Percentiles rank a stretch among this genome's conserved stretches.
Evolutionary conservation across 1,140 invertebrate species (phyloP).

Genomic region (Zaprionus inermis): DNA sequence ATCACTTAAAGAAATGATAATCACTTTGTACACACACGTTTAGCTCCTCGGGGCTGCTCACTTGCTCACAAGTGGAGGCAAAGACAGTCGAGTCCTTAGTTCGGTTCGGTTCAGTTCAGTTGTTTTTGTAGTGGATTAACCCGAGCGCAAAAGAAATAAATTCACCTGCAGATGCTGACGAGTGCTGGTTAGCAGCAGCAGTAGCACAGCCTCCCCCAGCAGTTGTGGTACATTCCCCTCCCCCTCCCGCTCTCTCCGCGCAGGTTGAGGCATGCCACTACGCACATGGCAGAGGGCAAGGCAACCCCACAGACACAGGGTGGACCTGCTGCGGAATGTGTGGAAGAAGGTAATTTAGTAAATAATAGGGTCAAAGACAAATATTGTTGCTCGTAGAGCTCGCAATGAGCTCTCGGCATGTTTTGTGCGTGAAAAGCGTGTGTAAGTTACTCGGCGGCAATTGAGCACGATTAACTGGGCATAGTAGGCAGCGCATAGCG

Average conservation of each 20-base stretch:
- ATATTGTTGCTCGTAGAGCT: slow-evolving; percentile 68
- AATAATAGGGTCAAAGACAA: slow-evolving; percentile 81
- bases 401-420: slow-evolving; percentile 60
- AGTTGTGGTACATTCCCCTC: neutral
- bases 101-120: slow-evolving; percentile 46
- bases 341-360: slow-evolving; percentile 78
- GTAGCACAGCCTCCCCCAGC: slow-evolving; percentile 18
- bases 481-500: neutral
- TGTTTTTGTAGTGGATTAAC: slow-evolving; percentile 78
- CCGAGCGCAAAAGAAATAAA: slow-evolving; percentile 77
- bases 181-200: slow-evolving; percentile 32
- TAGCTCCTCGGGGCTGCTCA: slow-evolving; percentile 68
- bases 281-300: slow-evolving; percentile 17
- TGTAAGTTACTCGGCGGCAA: slow-evolving; percentile 71
- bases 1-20: slow-evolving; percentile 82
- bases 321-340: slow-evolving; percentile 1
- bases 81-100: slow-evolving; percentile 11
- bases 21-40: slow-evolving; percentile 80
- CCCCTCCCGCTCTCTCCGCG: too few relatives aligned
- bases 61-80: slow-evolving; percentile 24
- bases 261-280: slow-evolving; percentile 17
- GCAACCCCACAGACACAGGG: neutral
- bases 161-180: slow-evolving; percentile 76
- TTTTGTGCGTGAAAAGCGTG: slow-evolving; percentile 77
- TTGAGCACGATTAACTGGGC: slow-evolving; percentile 65